A percentile compares a stretch with the other conserved stretches of the same genome.
Evolutionary conservation across 2,888 invertebrate genomes (phyloP).

Genomic region (Drosophila picticornis): DNA sequence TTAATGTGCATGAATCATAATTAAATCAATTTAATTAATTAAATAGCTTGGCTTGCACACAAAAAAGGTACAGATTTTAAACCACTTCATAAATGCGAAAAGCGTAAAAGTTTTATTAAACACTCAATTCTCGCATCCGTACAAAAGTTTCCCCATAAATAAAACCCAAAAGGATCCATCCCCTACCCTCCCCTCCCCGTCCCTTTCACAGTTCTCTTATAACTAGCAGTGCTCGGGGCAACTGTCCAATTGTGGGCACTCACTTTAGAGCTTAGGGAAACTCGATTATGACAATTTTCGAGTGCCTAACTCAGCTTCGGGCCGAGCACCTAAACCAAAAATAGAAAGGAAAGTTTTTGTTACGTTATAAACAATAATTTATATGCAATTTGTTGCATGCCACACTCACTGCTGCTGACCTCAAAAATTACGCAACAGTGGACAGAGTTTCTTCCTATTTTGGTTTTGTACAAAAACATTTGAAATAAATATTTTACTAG

Average conservation of each 20-base stretch:
- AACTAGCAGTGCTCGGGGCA: background rate
- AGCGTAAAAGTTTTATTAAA: slow-evolving; percentile 11
- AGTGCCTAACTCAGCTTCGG: slow-evolving; percentile 24
- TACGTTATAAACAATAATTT: slow-evolving; percentile 50
- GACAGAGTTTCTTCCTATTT: background rate
- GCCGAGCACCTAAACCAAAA: slow-evolving; percentile 1
- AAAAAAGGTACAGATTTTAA: background rate
- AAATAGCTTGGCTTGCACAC: background rate
- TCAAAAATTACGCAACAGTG: slow-evolving; percentile 27
- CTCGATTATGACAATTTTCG: slow-evolving; percentile 42
- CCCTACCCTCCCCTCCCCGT: too few relatives aligned
- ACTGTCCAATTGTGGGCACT: slow-evolving; percentile 8
- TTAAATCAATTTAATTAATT: background rate
- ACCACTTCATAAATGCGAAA: background rate
- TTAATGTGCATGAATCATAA: background rate
- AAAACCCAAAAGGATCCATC: background rate
- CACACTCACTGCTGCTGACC: slow-evolving; percentile 15
- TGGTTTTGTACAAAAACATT: slow-evolving; percentile 4
- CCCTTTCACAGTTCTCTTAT: too few relatives aligned
- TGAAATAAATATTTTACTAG: slow-evolving; percentile 16
- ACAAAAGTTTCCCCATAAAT: slow-evolving; percentile 41
- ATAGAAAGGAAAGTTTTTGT: slow-evolving; percentile 36
- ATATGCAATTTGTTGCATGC: slow-evolving; percentile 47
- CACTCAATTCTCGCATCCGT: slow-evolving; percentile 11
- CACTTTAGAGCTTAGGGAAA: slow-evolving; percentile 30